Conservation (phyloP, 2,797 vertebrate genomes). For the Sebastes flavidus region DNA sequence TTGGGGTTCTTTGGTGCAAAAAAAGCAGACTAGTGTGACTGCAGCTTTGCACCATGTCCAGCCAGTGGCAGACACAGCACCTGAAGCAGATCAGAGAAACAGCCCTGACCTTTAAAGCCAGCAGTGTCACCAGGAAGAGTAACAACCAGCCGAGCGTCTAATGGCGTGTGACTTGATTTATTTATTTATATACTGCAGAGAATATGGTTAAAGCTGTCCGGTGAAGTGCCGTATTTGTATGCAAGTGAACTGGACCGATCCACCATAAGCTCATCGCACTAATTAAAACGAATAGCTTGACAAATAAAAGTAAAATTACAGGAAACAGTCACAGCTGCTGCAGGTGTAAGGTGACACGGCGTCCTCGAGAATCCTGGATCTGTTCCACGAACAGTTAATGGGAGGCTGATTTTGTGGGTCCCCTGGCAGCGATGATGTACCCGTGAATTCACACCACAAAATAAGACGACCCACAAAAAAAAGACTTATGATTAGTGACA, state of each 20-base stretch:
- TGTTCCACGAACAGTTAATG: constrained; percentile 27
- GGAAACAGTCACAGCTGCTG: constrained; percentile 26
- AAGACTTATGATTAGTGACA: constrained; percentile 54
- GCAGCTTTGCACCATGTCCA: constrained; percentile 1
- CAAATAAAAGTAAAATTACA: neutral
- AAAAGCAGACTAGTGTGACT: neutral
- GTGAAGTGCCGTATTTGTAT: neutral
- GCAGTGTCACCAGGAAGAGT: constrained; percentile 16
- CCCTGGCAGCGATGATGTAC: constrained; percentile 30
- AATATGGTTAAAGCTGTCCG: neutral
- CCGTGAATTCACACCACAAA: constrained; percentile 47
- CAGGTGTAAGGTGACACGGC: neutral
- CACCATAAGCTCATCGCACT: constrained; percentile 3
- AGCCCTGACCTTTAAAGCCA: constrained; percentile 52
- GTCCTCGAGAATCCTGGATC: constrained; percentile 20
- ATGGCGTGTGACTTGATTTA: constrained; percentile 31
- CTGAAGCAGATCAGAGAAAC: constrained; percentile 27
- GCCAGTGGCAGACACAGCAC: neutral
- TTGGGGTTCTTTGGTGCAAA: neutral
- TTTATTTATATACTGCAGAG: constrained; percentile 17
- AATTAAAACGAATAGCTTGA: constrained; percentile 25
- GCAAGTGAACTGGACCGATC: neutral
- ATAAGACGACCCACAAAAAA: constrained; percentile 22
- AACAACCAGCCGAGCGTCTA: constrained; percentile 3
- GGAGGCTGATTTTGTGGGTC: constrained; percentile 33